A percentile compares a stretch with the other conserved stretches of the same genome.
phyloP scores from a whole-genome alignment of 2,113 vertebrate genomes.

The Psilopogon haemacephalus region DNA sequence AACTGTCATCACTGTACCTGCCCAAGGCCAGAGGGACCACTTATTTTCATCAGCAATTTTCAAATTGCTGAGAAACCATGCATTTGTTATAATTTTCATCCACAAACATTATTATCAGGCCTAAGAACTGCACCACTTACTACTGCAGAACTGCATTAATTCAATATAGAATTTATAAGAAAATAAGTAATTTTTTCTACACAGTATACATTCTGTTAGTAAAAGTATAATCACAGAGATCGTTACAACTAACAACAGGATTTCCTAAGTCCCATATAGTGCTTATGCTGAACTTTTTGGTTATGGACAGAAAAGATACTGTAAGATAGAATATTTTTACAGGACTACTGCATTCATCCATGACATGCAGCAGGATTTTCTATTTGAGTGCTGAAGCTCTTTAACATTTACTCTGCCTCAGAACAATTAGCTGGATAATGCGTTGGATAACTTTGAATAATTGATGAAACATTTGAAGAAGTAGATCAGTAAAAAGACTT shows the following conservation, averaged over 20 bases:
- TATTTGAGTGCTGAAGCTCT: neutral
- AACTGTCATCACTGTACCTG: neutral
- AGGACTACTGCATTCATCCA: neutral
- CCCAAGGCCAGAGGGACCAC: neutral
- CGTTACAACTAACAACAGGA: neutral
- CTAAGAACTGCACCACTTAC: neutral
- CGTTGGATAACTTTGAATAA: neutral
- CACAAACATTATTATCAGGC: neutral
- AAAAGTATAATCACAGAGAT: neutral
- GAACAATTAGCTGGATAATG: neutral
- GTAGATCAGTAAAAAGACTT: neutral
- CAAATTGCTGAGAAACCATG: neutral
- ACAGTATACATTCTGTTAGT: neutral
- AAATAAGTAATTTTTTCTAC: neutral
- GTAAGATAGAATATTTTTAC: neutral
- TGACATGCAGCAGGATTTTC: neutral
- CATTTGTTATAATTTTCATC: neutral
- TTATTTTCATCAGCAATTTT: neutral
- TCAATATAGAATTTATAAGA: neutral
- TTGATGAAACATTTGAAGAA: neutral
- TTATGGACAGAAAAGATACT: neutral
- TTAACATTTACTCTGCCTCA: neutral
- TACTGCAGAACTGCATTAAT: neutral
- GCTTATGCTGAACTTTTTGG: neutral
- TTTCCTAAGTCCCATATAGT: neutral